Conservation (phyloP, 2,797 vertebrate genomes). For the Corythornis leucogaster region DNA sequence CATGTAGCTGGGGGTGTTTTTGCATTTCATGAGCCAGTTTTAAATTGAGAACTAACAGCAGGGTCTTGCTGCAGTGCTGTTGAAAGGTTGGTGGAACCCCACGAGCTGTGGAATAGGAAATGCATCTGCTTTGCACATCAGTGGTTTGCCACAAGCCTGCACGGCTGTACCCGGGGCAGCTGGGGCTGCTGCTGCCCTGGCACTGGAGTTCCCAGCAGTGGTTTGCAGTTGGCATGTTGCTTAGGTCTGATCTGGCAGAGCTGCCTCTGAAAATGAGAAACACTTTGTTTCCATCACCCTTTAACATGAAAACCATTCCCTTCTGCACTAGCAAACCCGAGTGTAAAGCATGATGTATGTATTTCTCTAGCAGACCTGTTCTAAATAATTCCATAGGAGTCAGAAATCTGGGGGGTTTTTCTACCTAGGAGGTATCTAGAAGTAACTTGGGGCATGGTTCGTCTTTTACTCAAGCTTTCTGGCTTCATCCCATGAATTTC, state of each 20-base stretch:
- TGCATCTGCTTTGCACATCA: neutral
- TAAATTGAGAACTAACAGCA: neutral
- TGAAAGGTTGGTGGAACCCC: neutral
- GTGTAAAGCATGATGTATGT: neutral
- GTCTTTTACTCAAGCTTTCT: neutral
- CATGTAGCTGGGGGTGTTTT: neutral
- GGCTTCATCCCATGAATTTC: accelerated
- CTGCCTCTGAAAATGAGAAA: neutral
- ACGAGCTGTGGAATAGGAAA: neutral
- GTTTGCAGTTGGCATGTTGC: accelerated
- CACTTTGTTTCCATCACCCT: neutral
- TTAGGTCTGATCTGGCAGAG: neutral
- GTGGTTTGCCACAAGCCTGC: neutral
- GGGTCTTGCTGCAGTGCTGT: neutral
- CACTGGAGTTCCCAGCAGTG: neutral
- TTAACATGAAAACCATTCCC: neutral
- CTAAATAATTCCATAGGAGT: neutral
- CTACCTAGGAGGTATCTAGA: neutral
- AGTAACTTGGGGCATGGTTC: neutral
- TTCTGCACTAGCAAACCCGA: neutral
- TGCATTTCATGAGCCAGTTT: neutral
- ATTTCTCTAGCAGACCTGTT: neutral
- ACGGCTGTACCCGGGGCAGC: neutral
- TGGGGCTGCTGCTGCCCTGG: neutral
- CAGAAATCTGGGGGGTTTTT: neutral